Base-by-base conservation (phyloP, 2,888 invertebrate genomes). In the Tridacna crocea region DNA sequence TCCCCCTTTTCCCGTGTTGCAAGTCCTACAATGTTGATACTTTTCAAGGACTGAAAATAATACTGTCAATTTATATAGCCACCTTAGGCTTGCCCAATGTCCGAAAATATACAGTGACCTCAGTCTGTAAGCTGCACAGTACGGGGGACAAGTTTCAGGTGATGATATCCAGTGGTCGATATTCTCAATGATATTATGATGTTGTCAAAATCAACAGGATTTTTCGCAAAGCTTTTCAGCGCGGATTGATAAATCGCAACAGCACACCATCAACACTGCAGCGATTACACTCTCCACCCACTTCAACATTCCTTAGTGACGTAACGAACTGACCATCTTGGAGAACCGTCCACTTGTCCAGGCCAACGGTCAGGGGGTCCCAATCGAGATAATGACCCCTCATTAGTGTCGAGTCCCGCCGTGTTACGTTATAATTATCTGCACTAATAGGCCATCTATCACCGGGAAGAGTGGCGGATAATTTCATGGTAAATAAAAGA, bases 401-500 rank as follows among this genome's bases (percentile, higher is more conserved):
- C 60, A 60, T 60, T 60, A 61, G 61, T 65, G 75, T 27, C 75
- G 66, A 27, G 55, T 51, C 75, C 66, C 12, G 68, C 55, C 46
- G 75, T 15, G 24, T 77, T 68, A 63, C 36, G 58, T 61, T 68
- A 70, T 77, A 77, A 81, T 81, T 77, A 81, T 36, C 77, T 51
- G 61, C 60, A 58, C 68, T 74, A 74, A 74, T 63, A 70, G 55
- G 46, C 74, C 36, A 81, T 77, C 77, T 66, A 81, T 70, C 81
- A 81, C 77, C 61, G 74, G 77, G 77, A 22, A 47, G 24, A 77
- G 68, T 77, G 68, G 77, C 77, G 68, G 68, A 55, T 66, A 68
- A 81, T 81, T 66, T 81, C 68, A 77, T 70, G 75, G 77, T 81
- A 77, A 81, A 81, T 81, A 77, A 81, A 81, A 77, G 27, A 19